Evolutionary conservation across 1,140 invertebrate genomes (phyloP), one percentile per base, ranked within the genome.

Genomic region (Psilanteris sp.): DNA sequence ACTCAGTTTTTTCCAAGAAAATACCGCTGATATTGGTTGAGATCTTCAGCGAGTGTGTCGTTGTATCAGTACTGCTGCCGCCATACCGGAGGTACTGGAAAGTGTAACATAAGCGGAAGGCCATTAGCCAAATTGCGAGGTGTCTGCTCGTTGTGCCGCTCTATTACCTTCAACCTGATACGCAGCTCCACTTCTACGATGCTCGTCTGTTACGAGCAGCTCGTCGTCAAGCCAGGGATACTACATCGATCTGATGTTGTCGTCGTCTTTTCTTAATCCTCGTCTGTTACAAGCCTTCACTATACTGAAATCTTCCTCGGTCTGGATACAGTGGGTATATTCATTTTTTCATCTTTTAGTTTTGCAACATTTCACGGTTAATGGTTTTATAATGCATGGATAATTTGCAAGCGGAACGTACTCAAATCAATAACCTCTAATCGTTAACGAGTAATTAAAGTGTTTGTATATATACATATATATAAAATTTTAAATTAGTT

Each of bases 101-200:
- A 79, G 77, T 83, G 81, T 77, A 79, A 77, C 79, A 71, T 67
- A 77, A 77, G 74, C 77, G 81, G 79, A 82, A 85, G 79, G 78
- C 84, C 83, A 86, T 86, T 86, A 86, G 81, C 84, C 79, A 86
- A 86, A 85, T 86, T 85, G 82, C 82, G 79, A 84, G 83, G 81
- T 84, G 84, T 85, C 82, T 86, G 81, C 83, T 84, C 81, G 84
- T 84, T 84, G 83, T 82, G 83, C 77, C 81, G 82, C 79, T 85
- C 81, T 85, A 85, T 85, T 85, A 85, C 83, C 81, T 82, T 77
- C 79, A 72, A 64, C 61, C 77, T 34, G 77, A 76, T 78, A 71
- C 66, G 64, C 55, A 43, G 61, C 62, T 52, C 67, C 67, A 57
- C 59, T 72, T 72, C 61, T 50, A 46, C 54, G 54, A 55, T 50